phyloP scores from a whole-genome alignment of 2,888 invertebrate species.

The Ormyrus thymus region DNA sequence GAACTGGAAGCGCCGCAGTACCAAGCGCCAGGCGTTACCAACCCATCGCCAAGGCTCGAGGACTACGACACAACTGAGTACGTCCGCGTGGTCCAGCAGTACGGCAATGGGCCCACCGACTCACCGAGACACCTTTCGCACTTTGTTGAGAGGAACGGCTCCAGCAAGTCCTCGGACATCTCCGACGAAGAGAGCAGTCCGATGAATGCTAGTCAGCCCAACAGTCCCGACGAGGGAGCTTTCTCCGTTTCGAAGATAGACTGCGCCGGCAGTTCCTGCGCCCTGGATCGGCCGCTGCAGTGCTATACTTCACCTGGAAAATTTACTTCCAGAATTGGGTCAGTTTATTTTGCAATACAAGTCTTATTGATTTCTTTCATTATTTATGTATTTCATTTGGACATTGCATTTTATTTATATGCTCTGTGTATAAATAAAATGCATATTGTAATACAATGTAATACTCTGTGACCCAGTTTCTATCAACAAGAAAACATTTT shows the following conservation, averaged over 20 bases:
- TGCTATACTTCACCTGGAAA: constrained; percentile 27
- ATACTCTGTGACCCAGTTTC: too few relatives aligned
- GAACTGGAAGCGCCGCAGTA: constrained; percentile 42
- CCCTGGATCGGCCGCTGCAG: constrained; percentile 12
- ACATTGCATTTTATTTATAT: too few relatives aligned
- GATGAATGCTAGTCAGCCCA: not conserved
- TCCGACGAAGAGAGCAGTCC: constrained; percentile 12
- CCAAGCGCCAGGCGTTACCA: not conserved
- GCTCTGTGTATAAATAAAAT: too few relatives aligned
- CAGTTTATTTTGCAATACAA: not conserved
- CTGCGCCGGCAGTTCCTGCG: constrained; percentile 30
- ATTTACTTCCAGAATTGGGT: constrained; percentile 36
- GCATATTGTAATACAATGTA: too few relatives aligned
- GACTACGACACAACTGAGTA: constrained; percentile 43
- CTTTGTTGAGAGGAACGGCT: too few relatives aligned
- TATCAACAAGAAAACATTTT: too few relatives aligned
- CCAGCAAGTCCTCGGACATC: constrained; percentile 20
- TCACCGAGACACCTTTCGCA: constrained; percentile 24
- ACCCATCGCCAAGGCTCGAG: not conserved
- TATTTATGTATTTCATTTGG: not conserved
- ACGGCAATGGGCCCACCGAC: not conserved
- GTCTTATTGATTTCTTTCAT: not conserved
- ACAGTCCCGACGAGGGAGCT: constrained; percentile 34
- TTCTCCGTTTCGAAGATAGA: constrained; percentile 9
- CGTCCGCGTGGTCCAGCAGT: constrained; percentile 28